Base-by-base conservation (phyloP, 2,888 invertebrate species). In the Fabriciana adippe region DNA sequence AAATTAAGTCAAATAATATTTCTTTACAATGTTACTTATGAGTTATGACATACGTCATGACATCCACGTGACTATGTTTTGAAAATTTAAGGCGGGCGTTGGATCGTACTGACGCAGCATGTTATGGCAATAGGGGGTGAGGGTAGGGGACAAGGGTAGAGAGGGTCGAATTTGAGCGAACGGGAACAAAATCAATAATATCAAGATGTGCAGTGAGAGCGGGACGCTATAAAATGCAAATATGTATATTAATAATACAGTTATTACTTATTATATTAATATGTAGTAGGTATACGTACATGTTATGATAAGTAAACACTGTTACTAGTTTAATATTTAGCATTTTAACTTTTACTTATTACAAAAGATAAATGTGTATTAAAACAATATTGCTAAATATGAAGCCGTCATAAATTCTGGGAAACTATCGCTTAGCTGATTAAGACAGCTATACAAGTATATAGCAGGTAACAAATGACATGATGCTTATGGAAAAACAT, bases 181-280 rank as follows among this genome's bases (percentile, higher is more conserved):
- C 74, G 75, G 77, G 78, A 79, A 80, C 77, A 79, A 81, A 84
- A 86, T 85, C 84, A 82, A 86, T 86, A 85, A 76, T 71, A 77
- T 75, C 77, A 81, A 82, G 82, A 79, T 76, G 73, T 79, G 77
- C 70, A 67, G 64, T 61, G 51, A 63, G 48, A 62, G 54, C 64
- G 60, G 57, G 31, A 60, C 21, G 11, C 47, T 45, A 16, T 61
- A 21, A 14, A 6, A 26, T 48, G 47, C 15, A 59, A 59, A 59
- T 56, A 47, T 14, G 21, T 18, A n/a, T 59, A 55, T 35, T 11
- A 6, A n/a, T 35, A n/a, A n/a, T 31, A 55, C 11, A 41, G 8
- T 41, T 8, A 11, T 41, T 41, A 41, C 35, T 41, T 41, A 35
- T 26, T 26, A 26, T 26, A 5, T 26, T 26, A 26, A 26, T 26